These are phyloP conservation scores for Rhinichthys klamathensis DNA, from an alignment of 2,113 vertebrate genomes.

Conservation along the genomic window DNA sequence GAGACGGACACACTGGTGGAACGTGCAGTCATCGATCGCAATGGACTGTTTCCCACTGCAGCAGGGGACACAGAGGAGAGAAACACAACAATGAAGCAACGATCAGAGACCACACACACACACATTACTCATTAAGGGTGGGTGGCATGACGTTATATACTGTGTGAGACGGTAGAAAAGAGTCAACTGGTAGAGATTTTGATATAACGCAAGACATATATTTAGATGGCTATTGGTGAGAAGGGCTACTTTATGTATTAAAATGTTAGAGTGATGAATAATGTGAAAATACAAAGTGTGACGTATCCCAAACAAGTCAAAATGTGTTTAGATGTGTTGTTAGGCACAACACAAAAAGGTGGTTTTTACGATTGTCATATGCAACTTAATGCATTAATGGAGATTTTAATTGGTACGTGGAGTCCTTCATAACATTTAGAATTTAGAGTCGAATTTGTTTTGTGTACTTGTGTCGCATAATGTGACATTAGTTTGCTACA, in stretches of 20 bases:
- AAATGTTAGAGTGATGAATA: neutral
- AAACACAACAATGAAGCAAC: neutral
- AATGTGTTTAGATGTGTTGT: neutral
- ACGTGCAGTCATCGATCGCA: conserved; percentile 98
- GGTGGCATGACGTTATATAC: neutral
- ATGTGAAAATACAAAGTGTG: neutral
- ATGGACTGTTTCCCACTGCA: conserved; percentile 97
- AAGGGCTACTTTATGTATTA: neutral
- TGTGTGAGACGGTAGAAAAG: neutral
- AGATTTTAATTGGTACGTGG: neutral
- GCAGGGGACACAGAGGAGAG: conserved; percentile 52
- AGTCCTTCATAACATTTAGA: neutral
- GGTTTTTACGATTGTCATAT: neutral
- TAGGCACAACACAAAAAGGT: neutral
- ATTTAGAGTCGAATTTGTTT: neutral
- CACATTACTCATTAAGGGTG: neutral
- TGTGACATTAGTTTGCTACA: neutral
- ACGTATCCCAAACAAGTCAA: neutral
- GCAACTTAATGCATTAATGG: neutral
- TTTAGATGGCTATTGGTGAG: neutral
- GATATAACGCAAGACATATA: neutral
- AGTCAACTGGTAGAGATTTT: neutral
- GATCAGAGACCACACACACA: neutral
- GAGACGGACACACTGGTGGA: conserved; percentile 98
- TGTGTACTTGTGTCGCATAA: neutral